Evolutionary conservation across 2,797 vertebrate genomes (phyloP), one percentile per base, ranked within the genome.

Genomic region (Enteromius treurensis): DNA sequence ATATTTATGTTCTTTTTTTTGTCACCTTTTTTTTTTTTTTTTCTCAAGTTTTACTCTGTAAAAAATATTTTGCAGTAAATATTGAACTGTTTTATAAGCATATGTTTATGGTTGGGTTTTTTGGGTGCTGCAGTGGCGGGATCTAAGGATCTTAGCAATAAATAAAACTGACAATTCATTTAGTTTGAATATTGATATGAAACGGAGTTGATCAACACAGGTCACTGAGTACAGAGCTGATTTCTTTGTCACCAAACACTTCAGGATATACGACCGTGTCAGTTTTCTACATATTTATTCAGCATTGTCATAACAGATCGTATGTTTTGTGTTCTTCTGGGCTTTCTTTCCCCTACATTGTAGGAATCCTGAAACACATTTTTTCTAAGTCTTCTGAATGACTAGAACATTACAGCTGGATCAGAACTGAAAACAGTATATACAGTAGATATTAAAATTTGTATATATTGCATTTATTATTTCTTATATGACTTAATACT

Each of bases 21-120:
- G 62, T 58, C 51, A 26, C 37, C 11, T 77, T 65, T 80, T 74
- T 82, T 77, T 65, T 80, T 74, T 82, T 80, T 68, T 82, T 89
- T 91, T 21, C n/a, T 11, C 92, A 92, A 91, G 93, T 95, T 95
- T 84, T 93, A 93, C 93, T 94, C 92, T 95, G 95, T 95, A 95
- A 91, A 94, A 94, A 94, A 91, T 95, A 95, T 95, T 96, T 96
- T 95, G 92, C 94, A 95, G 95, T 95, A 96, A 95, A 95, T 94
- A 95, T 94, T 91, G 90, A 95, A 94, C 90, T 89, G 89, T 96
- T 95, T 96, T 95, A 85, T 94, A 95, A 93, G 84, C 88, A 91
- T 81, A 51, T 70, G 81, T 76, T 55, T 68, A 70, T 29, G 84
- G 9, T 76, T 70, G 81, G 3, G 47, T 81, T 71, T 85, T 87